These are phyloP conservation scores for Sesamia inferens DNA, from an alignment of 2,888 invertebrate species.

Conservation along the genomic window DNA sequence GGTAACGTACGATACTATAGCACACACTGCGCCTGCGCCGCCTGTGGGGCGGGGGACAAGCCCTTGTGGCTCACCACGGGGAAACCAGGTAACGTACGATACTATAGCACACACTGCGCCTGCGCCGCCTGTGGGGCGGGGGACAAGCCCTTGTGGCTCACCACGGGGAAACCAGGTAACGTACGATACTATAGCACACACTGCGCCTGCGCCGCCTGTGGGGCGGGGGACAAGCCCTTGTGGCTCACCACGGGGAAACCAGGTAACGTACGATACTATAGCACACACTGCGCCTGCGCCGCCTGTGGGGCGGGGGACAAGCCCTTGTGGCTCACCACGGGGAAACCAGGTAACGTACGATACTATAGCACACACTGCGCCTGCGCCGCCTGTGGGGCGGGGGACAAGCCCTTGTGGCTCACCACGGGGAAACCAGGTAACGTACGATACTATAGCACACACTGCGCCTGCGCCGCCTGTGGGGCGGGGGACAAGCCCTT, in stretches of 20 bases:
- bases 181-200: slow-evolving; percentile 43
- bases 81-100: slow-evolving; percentile 26
- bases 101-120: slow-evolving; percentile 69
- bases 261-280: slow-evolving; percentile 22
- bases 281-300: slow-evolving; percentile 74
- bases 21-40: slow-evolving; percentile 74
- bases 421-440: slow-evolving; percentile 33
- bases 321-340: slow-evolving; percentile 22
- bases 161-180: slow-evolving; percentile 33
- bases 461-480: slow-evolving; percentile 75
- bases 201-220: slow-evolving; percentile 76
- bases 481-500: slow-evolving; percentile 16
- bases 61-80: slow-evolving; percentile 23
- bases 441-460: slow-evolving; percentile 43
- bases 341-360: slow-evolving; percentile 25
- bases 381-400: slow-evolving; percentile 69
- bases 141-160: slow-evolving; percentile 15
- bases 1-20: slow-evolving; percentile 24
- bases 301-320: slow-evolving; percentile 58
- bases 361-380: slow-evolving; percentile 69
- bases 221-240: slow-evolving; percentile 11
- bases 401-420: slow-evolving; percentile 14
- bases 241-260: slow-evolving; percentile 14
- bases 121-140: slow-evolving; percentile 69
- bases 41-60: slow-evolving; percentile 57